These are phyloP conservation scores for Clarias macrocephalus DNA, from an alignment of 2,113 vertebrate genomes.

Conservation along the genomic window DNA sequence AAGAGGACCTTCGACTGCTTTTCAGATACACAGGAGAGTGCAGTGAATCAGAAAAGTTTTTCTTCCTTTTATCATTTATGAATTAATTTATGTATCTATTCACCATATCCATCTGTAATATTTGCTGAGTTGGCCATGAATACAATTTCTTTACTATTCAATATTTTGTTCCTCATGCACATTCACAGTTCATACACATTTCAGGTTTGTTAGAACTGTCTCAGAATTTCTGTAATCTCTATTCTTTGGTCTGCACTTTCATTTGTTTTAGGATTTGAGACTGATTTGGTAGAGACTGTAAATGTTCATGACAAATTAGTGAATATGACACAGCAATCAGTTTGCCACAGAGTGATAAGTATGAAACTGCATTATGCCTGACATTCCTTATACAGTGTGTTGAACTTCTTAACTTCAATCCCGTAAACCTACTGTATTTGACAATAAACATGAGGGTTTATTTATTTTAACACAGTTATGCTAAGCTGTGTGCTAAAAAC, in stretches of 20 bases:
- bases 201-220: background rate
- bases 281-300: background rate
- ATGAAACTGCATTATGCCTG: background rate
- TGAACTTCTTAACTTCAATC: background rate
- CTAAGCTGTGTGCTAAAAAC: background rate
- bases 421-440: background rate
- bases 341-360: background rate
- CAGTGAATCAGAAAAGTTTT: constrained; percentile 40
- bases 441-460: background rate
- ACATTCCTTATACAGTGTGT: background rate
- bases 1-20: background rate
- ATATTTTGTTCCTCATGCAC: background rate
- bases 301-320: background rate
- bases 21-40: constrained; percentile 1
- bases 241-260: background rate
- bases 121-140: constrained; percentile 46
- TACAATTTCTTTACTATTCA: background rate
- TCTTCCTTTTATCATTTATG: constrained; percentile 56
- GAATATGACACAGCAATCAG: background rate
- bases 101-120: constrained; percentile 70
- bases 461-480: background rate
- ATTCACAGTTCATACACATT: background rate
- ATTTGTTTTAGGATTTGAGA: background rate
- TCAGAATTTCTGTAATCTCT: background rate
- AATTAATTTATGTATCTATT: constrained; percentile 67